Evolutionary conservation across 2,888 invertebrate genomes (phyloP).

Genomic region (Nowickia ferox): DNA sequence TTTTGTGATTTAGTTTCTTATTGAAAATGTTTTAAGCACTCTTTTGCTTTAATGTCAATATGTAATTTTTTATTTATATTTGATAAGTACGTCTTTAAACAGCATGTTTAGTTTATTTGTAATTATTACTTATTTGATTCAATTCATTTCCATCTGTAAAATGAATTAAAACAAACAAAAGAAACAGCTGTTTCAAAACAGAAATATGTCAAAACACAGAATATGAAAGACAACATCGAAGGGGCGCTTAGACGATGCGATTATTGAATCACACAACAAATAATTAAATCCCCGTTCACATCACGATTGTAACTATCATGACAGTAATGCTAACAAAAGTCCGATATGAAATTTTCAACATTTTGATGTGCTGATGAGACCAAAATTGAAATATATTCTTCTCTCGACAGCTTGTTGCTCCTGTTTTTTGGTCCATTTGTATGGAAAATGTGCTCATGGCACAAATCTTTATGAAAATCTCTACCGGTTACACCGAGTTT

Average conservation of each 20-base stretch:
- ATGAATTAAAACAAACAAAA: slow-evolving; percentile 34
- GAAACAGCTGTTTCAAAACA: slow-evolving; percentile 56
- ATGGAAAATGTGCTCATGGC: too few species aligned
- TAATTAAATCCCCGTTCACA: too few species aligned
- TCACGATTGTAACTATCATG: too few species aligned
- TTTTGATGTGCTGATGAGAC: too few species aligned
- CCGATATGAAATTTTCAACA: too few species aligned
- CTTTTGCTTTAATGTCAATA: slow-evolving; percentile 33
- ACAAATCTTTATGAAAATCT: too few species aligned
- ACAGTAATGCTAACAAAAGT: too few species aligned
- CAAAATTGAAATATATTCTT: too few species aligned
- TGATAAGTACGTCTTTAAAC: slow-evolving; percentile 29
- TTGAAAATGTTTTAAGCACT: slow-evolving; percentile 5
- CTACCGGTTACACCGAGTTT: too few species aligned
- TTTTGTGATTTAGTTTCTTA: slow-evolving; percentile 5
- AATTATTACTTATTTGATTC: slow-evolving; percentile 25
- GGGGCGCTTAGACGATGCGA: background rate
- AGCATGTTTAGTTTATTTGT: slow-evolving; percentile 24
- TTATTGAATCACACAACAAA: too few species aligned
- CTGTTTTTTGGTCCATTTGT: too few species aligned
- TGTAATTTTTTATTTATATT: slow-evolving; percentile 15
- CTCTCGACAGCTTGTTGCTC: too few species aligned
- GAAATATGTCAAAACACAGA: background rate
- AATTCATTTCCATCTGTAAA: slow-evolving; percentile 14
- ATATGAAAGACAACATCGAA: background rate